These are phyloP conservation scores for Sesamia inferens DNA, from an alignment of 2,888 invertebrate species.

Conservation along the genomic window DNA sequence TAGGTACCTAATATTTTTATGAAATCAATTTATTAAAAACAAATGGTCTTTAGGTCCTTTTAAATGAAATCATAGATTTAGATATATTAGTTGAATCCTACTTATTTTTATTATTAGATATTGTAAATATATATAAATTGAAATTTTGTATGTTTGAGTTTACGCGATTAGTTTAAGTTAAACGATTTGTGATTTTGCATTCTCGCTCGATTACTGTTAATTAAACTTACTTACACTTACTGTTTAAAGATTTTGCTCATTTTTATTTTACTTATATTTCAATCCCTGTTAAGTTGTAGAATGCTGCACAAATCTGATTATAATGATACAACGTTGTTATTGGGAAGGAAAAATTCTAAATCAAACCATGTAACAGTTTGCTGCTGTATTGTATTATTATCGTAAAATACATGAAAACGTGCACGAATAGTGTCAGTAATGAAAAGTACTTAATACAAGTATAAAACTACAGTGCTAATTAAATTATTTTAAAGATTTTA, in stretches of 20 bases:
- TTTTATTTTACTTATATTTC: constrained; percentile 47
- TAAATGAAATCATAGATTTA: constrained; percentile 65
- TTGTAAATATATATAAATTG: constrained; percentile 70
- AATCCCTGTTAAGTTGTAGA: constrained; percentile 15
- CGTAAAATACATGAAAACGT: constrained; percentile 57
- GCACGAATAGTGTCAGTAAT: constrained; percentile 43
- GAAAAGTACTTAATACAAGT: constrained; percentile 15
- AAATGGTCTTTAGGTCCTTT: constrained; percentile 60
- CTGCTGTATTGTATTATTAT: constrained; percentile 63
- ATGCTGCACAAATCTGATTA: constrained; percentile 22
- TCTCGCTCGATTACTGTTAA: constrained; percentile 46
- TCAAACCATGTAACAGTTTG: constrained; percentile 51
- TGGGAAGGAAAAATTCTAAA: constrained; percentile 35
- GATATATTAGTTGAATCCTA: constrained; percentile 71
- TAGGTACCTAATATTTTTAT: constrained; percentile 36
- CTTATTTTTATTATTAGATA: constrained; percentile 64
- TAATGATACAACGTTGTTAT: constrained; percentile 18
- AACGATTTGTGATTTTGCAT: constrained; percentile 63
- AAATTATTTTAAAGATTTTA: constrained; percentile 19
- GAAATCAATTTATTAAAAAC: constrained; percentile 54
- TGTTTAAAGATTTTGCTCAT: constrained; percentile 65
- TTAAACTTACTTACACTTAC: constrained; percentile 53
- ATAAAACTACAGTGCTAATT: constrained; percentile 24
- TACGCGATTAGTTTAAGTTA: constrained; percentile 42
- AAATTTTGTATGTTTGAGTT: constrained; percentile 45